These are phyloP conservation scores for Acromyrmex charruanus DNA, from an alignment of 1,140 invertebrate species.

Conservation along the genomic window DNA sequence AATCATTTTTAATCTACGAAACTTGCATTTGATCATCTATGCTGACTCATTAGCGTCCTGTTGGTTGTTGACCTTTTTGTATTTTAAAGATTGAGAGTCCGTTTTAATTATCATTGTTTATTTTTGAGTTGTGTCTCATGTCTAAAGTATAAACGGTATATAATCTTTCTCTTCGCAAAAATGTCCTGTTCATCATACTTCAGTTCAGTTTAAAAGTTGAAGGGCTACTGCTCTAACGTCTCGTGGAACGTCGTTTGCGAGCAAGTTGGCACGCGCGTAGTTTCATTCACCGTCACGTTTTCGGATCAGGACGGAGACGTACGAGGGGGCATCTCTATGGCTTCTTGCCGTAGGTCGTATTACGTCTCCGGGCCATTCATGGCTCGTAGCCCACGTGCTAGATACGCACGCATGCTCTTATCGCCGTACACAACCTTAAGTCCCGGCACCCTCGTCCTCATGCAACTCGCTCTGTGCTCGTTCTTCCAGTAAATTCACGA, in stretches of 20 bases:
- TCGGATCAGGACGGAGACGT: conserved; percentile 35
- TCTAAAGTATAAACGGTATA: too few relatives aligned
- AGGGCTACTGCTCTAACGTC: conserved; percentile 6
- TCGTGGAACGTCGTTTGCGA: conserved; percentile 11
- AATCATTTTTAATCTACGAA: too few relatives aligned
- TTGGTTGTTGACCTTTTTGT: too few relatives aligned
- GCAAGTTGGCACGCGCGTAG: conserved; percentile 35
- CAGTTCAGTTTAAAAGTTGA: background rate
- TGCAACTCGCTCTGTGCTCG: conserved; percentile 26
- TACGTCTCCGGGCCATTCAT: conserved; percentile 82
- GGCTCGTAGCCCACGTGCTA: conserved; percentile 43
- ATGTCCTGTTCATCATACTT: background rate
- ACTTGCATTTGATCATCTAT: too few relatives aligned
- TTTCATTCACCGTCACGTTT: conserved; percentile 78
- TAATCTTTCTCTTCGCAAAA: background rate
- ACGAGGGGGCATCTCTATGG: conserved; percentile 77
- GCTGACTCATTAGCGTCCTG: too few relatives aligned
- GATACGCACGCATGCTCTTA: conserved; percentile 54
- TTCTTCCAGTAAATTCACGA: background rate
- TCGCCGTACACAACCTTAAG: conserved; percentile 18
- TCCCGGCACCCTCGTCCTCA: conserved; percentile 19
- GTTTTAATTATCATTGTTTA: too few relatives aligned
- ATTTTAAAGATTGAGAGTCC: too few relatives aligned
- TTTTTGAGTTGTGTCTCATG: too few relatives aligned
- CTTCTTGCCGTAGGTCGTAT: conserved; percentile 81